Evolutionary conservation across 2,888 invertebrate species (phyloP), one percentile per base, ranked within the genome.

Genomic region (Rotaria sp.): DNA sequence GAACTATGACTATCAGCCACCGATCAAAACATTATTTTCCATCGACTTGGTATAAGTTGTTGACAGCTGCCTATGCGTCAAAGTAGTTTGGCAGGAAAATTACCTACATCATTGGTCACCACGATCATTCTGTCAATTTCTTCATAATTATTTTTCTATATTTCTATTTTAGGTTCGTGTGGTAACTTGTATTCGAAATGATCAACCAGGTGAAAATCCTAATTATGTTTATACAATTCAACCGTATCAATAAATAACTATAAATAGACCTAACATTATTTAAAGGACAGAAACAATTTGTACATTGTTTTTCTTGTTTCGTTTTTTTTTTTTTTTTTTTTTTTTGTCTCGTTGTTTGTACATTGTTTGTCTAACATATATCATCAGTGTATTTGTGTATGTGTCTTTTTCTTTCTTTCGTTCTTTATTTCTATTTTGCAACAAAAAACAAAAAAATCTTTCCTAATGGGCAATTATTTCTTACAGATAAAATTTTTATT

Each of bases 151-250:
- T 38, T 75, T 21, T 8, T 15, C 1, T 75, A 30, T 45, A 45
- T 41, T 38, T 21, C 7, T 59, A 8, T 74, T 45, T 13, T n/a
- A 80, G 80, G 80, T 80, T 10, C 41, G 80, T 26, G 80, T 80
- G 1, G 80, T 80, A 26, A 80, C 80, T 11, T 80, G 80, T 24
- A 80, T 80, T 45, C 45, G 80, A 45, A 80, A 80, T 80, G 45
- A 80, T 80, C 45, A 80, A 45, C 67, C 67, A 21, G 80, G 80
- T 41, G 80, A 80, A 80, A 80, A 80, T 80, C 80, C 80, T 0
- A 80, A 80, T 45, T 80, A 80, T 41, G 80, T 80, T 26, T 80
- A 80, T 45, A 80, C 80, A 45, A 80, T 80, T 45, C 80, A 80
- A 80, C 80, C 80, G n/a, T 80, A 80, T 45, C 80, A 80, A 80